Evolutionary conservation across 2,888 invertebrate species (phyloP).

Genomic region (Serripes groenlandicus): DNA sequence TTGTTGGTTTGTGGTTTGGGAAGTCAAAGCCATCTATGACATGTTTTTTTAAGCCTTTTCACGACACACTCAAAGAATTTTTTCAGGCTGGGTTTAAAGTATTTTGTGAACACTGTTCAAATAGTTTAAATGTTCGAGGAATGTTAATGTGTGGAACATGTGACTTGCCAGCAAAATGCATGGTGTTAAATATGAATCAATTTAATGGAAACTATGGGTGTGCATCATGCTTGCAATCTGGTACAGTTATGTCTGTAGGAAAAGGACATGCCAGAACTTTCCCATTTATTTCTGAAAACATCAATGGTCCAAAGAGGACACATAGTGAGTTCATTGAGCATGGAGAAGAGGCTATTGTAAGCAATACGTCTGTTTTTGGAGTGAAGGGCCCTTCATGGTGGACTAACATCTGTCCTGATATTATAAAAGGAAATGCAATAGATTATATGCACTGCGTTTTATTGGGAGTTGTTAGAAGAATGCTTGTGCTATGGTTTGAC

Average conservation of each 20-base stretch:
- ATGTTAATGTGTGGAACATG: too few relatives aligned
- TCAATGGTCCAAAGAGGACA: slow-evolving; percentile 41
- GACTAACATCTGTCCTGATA: slow-evolving; percentile 22
- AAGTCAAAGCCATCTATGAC: too few relatives aligned
- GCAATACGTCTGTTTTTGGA: slow-evolving; percentile 12
- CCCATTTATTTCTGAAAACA: slow-evolving; percentile 30
- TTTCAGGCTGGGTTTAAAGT: too few relatives aligned
- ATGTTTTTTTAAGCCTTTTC: too few relatives aligned
- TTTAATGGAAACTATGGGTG: slow-evolving; percentile 56
- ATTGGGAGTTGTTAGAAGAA: too few relatives aligned
- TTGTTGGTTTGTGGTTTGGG: too few relatives aligned
- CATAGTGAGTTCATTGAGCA: slow-evolving; percentile 40
- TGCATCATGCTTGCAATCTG: slow-evolving; percentile 46
- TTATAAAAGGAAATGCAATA: slow-evolving; percentile 38
- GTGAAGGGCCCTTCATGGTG: slow-evolving; percentile 54
- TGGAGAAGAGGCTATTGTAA: slow-evolving; percentile 35
- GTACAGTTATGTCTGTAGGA: slow-evolving; percentile 39
- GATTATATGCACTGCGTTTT: slow-evolving; percentile 48
- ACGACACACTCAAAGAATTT: too few relatives aligned
- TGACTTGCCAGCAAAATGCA: too few relatives aligned
- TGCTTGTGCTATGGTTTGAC: too few relatives aligned
- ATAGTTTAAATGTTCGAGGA: too few relatives aligned
- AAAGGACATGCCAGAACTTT: slow-evolving; percentile 45
- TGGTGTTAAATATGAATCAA: too few relatives aligned
- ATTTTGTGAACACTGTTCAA: too few relatives aligned